Conservation (phyloP, 2,888 invertebrate genomes). For the Acholoe squamosa region DNA sequence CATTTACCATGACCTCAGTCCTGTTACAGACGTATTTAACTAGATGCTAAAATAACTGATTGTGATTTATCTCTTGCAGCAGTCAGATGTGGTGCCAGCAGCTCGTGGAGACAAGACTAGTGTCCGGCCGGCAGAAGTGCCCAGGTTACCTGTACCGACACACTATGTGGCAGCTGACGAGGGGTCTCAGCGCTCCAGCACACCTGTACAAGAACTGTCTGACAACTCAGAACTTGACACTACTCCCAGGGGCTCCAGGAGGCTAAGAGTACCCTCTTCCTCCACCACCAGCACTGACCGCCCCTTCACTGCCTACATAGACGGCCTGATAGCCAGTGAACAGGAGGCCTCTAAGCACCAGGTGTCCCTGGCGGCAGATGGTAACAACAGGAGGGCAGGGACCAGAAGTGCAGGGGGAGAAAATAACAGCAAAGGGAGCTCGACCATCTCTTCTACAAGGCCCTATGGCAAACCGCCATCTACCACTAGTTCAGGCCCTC, state of each 20-base stretch:
- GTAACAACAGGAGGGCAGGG: background rate
- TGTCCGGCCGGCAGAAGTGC: background rate
- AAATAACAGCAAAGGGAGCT: background rate
- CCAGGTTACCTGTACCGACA: background rate
- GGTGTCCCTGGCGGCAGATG: background rate
- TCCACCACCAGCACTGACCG: background rate
- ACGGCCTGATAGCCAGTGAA: constrained; percentile 41
- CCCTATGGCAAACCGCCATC: background rate
- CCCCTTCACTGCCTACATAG: constrained; percentile 58
- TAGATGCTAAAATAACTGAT: too few species aligned
- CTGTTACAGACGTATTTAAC: too few species aligned
- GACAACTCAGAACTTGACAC: background rate
- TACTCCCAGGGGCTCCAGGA: constrained; percentile 1
- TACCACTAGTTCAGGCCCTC: background rate
- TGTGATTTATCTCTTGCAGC: too few species aligned
- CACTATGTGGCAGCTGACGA: background rate
- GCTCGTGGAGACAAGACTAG: background rate
- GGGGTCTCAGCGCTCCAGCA: background rate
- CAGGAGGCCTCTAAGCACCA: background rate
- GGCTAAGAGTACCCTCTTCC: background rate
- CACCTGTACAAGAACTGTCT: background rate
- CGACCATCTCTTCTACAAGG: background rate
- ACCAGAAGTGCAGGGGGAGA: background rate
- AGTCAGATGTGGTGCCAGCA: background rate
- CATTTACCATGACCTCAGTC: too few species aligned